These are phyloP conservation scores for Anarsia innoxiella DNA, from an alignment of 2,888 invertebrate genomes.

Conservation along the genomic window DNA sequence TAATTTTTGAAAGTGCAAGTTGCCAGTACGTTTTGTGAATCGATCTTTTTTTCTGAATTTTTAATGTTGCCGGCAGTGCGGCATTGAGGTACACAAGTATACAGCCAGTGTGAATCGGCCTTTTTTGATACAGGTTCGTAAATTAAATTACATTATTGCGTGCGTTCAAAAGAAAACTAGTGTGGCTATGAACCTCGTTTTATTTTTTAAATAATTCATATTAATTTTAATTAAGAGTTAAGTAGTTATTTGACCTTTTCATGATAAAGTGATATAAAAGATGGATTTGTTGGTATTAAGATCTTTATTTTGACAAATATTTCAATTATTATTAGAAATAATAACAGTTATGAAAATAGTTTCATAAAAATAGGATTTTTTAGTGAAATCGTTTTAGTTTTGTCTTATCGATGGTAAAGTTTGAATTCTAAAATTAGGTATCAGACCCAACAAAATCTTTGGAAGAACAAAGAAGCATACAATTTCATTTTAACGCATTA, in stretches of 20 bases:
- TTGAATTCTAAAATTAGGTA: no score
- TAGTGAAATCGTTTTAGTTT: no score
- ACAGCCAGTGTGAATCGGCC: conserved; percentile 21
- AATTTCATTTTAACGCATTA: no score
- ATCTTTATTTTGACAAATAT: no score
- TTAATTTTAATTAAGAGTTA: conserved; percentile 9
- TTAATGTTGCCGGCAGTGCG: conserved; percentile 35
- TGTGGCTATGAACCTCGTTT: neutral
- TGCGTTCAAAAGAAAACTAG: conserved; percentile 25
- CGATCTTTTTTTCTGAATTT: conserved; percentile 36
- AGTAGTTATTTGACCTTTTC: conserved; percentile 4
- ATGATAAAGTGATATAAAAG: conserved; percentile 7
- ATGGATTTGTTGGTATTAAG: no score
- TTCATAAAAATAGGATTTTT: no score
- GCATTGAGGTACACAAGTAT: conserved; percentile 18
- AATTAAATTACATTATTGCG: conserved; percentile 59
- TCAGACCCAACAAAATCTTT: no score
- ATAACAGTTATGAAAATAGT: no score
- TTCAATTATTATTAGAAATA: no score
- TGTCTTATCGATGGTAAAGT: no score
- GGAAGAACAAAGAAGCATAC: no score
- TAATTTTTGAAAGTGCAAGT: conserved; percentile 2
- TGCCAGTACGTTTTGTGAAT: conserved; percentile 11
- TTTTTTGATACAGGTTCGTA: conserved; percentile 45
- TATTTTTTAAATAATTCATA: conserved; percentile 4